These are phyloP conservation scores for Leptinotarsa tumamoca DNA, from an alignment of 2,888 invertebrate species.

Conservation along the genomic window DNA sequence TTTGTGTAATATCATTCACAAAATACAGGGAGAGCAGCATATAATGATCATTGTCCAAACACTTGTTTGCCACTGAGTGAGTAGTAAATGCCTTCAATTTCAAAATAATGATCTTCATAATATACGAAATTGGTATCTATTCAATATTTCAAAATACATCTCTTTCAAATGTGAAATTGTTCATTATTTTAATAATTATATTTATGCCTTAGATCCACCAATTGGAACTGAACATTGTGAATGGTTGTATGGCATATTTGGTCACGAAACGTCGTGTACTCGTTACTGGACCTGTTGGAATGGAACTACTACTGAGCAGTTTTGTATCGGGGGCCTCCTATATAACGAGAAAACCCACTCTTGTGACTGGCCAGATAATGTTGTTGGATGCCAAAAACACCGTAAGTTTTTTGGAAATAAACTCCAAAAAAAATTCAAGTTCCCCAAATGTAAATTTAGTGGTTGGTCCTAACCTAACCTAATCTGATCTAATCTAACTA, in stretches of 20 bases:
- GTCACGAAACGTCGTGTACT: conserved; percentile 93
- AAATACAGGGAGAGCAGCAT: no score
- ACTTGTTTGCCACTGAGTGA: no score
- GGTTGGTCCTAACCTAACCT: no score
- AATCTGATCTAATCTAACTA: no score
- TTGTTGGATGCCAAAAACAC: conserved; percentile 93
- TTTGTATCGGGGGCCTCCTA: conserved; percentile 90
- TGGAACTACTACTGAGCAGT: conserved; percentile 91
- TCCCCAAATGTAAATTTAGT: no score
- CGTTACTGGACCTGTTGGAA: conserved; percentile 97
- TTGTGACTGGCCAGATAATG: conserved; percentile 95
- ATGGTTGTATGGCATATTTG: conserved; percentile 94
- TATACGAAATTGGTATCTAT: no score
- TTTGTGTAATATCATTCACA: no score
- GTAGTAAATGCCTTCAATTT: no score
- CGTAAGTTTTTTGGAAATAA: conserved; percentile 74
- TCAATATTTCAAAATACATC: no score
- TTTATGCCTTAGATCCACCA: conserved; percentile 76
- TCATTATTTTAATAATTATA: neutral
- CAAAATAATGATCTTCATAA: no score
- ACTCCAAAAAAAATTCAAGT: neutral
- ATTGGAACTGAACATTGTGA: conserved; percentile 89
- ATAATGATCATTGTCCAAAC: no score
- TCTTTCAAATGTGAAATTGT: no score
- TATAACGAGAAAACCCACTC: conserved; percentile 92